Percentiles rank a stretch among this genome's conserved stretches.
Evolutionary conservation across 2,888 invertebrate species (phyloP).

Genomic region (Habroteleia sp.): DNA sequence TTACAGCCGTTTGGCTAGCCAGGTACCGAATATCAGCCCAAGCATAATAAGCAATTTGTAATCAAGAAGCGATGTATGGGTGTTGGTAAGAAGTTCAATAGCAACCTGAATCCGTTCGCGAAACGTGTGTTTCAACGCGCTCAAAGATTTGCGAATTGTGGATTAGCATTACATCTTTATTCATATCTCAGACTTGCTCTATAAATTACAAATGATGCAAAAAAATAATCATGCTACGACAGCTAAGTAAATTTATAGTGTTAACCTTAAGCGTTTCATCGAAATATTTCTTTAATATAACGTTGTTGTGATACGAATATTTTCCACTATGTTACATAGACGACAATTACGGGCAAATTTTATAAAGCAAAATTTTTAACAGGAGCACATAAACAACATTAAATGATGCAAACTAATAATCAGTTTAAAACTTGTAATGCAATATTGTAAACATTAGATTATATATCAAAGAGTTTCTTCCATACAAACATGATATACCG

Average conservation of each 20-base stretch:
- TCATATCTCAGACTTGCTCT: constrained; percentile 34
- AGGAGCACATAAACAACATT: too few relatives aligned
- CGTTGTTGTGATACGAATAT: neutral
- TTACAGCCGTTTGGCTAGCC: constrained; percentile 72
- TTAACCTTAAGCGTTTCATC: constrained; percentile 2
- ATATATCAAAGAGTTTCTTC: too few relatives aligned
- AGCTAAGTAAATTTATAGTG: constrained; percentile 22
- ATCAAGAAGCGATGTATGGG: constrained; percentile 79
- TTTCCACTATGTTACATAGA: too few relatives aligned
- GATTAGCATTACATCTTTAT: constrained; percentile 56
- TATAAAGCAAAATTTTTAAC: too few relatives aligned
- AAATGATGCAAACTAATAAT: too few relatives aligned
- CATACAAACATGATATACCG: too few relatives aligned
- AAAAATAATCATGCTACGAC: constrained; percentile 16
- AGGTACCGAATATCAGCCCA: constrained; percentile 67
- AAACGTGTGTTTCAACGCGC: constrained; percentile 49
- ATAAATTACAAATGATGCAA: constrained; percentile 35
- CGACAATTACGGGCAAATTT: too few relatives aligned
- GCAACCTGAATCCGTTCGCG: constrained; percentile 63
- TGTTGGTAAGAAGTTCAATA: constrained; percentile 78
- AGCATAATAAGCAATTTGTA: constrained; percentile 81
- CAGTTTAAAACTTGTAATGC: too few relatives aligned
- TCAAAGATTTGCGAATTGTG: constrained; percentile 49
- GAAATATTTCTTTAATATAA: constrained; percentile 11
- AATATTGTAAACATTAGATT: too few relatives aligned